Percentiles rank a stretch among this genome's conserved stretches.
Evolutionary conservation across 2,888 invertebrate genomes (phyloP).

Genomic region (Drosophila silvestris): DNA sequence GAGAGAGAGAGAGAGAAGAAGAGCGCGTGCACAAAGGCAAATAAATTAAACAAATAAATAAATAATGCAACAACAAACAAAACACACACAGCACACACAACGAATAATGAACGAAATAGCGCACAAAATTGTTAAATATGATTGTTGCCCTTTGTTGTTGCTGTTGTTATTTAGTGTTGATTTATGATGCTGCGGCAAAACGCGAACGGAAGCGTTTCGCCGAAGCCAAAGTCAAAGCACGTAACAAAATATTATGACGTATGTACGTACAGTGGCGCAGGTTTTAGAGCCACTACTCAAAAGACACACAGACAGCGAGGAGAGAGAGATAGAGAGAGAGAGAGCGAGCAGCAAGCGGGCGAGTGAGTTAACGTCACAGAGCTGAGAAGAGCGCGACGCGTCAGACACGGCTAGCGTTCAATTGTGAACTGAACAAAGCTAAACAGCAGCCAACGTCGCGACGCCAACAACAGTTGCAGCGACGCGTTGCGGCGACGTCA

Average conservation of each 20-base stretch:
- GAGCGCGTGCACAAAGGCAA: conserved; percentile 40
- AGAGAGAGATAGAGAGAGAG: conserved; percentile 4
- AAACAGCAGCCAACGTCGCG: conserved; percentile 28
- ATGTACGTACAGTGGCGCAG: conserved; percentile 32
- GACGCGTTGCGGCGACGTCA: conserved; percentile 39
- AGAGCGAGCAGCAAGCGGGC: conserved; percentile 4
- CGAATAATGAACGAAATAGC: conserved; percentile 31
- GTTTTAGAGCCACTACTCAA: conserved; percentile 55
- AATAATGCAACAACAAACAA: conserved; percentile 17
- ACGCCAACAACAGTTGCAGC: conserved; percentile 46
- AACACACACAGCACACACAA: conserved; percentile 2
- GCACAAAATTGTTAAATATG: conserved; percentile 66
- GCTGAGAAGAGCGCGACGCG: conserved; percentile 55
- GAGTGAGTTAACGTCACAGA: conserved; percentile 32
- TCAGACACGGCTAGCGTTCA: conserved; percentile 70
- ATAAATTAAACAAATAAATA: conserved; percentile 58
- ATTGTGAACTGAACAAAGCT: conserved; percentile 63
- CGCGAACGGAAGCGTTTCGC: conserved; percentile 61
- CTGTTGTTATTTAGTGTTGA: conserved; percentile 68
- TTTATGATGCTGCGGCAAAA: conserved; percentile 78
- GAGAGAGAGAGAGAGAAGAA: conserved; percentile 17
- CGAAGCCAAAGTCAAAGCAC: conserved; percentile 36
- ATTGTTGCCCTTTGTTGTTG: conserved; percentile 46
- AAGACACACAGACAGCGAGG: conserved; percentile 12
- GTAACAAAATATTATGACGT: conserved; percentile 65